Conservation (phyloP, 2,797 vertebrate species). For the Leptatherina wallacei region DNA sequence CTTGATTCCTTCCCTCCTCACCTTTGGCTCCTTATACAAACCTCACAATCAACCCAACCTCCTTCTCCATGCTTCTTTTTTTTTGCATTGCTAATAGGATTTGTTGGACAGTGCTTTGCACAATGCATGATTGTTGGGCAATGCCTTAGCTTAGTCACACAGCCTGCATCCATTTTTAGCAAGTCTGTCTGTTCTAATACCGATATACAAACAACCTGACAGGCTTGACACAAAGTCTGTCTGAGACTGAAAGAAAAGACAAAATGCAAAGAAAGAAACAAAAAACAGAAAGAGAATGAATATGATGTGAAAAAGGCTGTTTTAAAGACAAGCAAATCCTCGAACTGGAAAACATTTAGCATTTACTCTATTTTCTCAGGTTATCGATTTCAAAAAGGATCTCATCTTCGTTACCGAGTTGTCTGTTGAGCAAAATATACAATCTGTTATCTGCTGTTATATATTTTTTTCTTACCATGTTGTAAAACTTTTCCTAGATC, state of each 20-base stretch:
- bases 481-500: no score
- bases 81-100: background rate
- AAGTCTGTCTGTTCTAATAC: conserved; percentile 27
- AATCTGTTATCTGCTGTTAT: no score
- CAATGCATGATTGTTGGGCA: background rate
- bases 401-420: no score
- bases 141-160: background rate
- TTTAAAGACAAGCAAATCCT: background rate
- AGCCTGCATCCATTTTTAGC: conserved; percentile 43
- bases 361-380: no score
- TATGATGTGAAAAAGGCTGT: background rate
- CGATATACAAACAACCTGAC: conserved; percentile 32
- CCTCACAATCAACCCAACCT: background rate
- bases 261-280: background rate
- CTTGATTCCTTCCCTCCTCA: background rate
- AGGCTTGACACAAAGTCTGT: conserved; percentile 39
- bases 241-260: conserved; percentile 18
- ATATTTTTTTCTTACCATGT: no score
- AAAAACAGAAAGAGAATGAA: accelerated
- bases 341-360: no score
- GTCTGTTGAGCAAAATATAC: no score
- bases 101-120: background rate
- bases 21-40: conserved; percentile 14
- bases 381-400: no score
- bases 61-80: background rate